Evolutionary conservation across 2,797 vertebrate genomes (phyloP).

Genomic region (Pagetopsis macropterus): DNA sequence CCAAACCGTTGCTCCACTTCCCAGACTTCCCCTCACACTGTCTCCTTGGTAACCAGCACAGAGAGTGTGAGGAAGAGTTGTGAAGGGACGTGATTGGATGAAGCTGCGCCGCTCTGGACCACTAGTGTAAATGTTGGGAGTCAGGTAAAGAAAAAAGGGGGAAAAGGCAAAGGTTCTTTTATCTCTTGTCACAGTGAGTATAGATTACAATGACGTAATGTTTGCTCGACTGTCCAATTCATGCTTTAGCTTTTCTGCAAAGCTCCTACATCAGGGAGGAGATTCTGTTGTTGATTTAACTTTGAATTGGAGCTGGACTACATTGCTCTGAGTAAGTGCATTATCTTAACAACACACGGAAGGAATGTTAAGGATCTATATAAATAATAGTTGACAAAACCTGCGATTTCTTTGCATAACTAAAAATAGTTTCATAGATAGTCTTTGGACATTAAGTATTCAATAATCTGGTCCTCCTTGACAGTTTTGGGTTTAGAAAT

Average conservation of each 20-base stretch:
- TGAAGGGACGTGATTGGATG: constrained; percentile 77
- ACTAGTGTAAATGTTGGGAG: constrained; percentile 73
- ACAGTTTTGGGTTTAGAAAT: not conserved
- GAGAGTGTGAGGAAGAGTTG: constrained; percentile 74
- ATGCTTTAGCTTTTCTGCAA: constrained; percentile 2
- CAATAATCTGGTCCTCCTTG: not conserved
- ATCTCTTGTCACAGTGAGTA: constrained; percentile 43
- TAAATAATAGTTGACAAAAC: not conserved
- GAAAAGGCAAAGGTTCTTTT: constrained; percentile 29
- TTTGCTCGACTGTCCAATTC: constrained; percentile 11
- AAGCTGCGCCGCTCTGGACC: constrained; percentile 71
- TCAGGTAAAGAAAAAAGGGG: constrained; percentile 62
- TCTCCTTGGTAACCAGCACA: constrained; percentile 81
- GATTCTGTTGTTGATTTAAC: not conserved
- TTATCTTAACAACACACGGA: not conserved
- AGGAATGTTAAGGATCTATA: no score
- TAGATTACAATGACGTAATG: constrained; percentile 44
- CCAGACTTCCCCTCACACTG: constrained; percentile 76
- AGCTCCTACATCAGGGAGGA: constrained; percentile 12
- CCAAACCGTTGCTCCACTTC: constrained; percentile 76
- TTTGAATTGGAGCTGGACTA: not conserved
- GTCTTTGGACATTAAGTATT: not conserved
- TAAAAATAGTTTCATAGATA: not conserved
- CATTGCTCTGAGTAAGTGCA: not conserved
- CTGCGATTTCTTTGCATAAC: not conserved